Base-by-base conservation (phyloP, 2,888 invertebrate genomes). In the Steinernema hermaphroditum region DNA sequence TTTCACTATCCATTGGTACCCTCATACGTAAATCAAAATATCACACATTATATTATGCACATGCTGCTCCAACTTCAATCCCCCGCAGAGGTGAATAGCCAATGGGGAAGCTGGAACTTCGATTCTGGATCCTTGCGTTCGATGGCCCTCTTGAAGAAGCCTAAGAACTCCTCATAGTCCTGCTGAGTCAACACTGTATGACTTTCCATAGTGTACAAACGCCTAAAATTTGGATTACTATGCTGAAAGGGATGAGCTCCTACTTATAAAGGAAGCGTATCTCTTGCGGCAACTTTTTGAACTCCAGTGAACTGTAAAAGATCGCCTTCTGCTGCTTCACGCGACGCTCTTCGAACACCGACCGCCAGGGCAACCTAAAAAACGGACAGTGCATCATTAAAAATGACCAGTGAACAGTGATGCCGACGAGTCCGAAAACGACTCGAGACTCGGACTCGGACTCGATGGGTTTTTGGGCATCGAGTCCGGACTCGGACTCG, bases 351-450 rank as follows among this genome's bases (percentile, higher is more conserved):
- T 34, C 29, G 44, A 27, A 19, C 4, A 75, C 50, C 44, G 75
- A 75, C 19, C 75, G 75, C 73, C 70, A 73, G 27, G 68, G 74
- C n/a, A 73, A 37, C 16, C 57, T 44, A 41, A 74, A 32, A 24
- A 44, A 16, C n/a, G 19, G 34, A 4, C 4, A 19, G 19, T 22
- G 19, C 27, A 54, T n/a, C n/a, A n/a, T n/a, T n/a, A n/a, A n/a
- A n/a, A n/a, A n/a, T n/a, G n/a, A n/a, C n/a, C n/a, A n/a, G n/a
- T n/a, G n/a, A n/a, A n/a, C n/a, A n/a, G n/a, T n/a, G n/a, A n/a
- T n/a, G n/a, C n/a, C n/a, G n/a, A n/a, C n/a, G n/a, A n/a, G n/a
- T n/a, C n/a, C n/a, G n/a, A n/a, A n/a, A n/a, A n/a, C n/a, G n/a
- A n/a, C n/a, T n/a, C n/a, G n/a, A n/a, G n/a, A n/a, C n/a, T n/a